Evolutionary conservation across 2,888 invertebrate species (phyloP).

Genomic region (Melanargia galathea): DNA sequence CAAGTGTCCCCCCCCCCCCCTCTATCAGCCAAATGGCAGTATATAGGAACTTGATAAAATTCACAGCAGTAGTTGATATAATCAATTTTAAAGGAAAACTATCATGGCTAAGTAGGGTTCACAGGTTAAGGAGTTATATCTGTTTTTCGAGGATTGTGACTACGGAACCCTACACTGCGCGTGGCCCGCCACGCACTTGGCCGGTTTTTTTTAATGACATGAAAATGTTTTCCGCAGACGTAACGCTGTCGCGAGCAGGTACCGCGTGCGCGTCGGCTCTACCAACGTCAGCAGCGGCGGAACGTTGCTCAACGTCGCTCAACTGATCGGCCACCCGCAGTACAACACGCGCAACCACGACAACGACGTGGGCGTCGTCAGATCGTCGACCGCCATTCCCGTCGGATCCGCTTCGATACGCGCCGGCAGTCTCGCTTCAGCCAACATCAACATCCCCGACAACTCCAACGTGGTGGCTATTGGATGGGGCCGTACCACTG

Average conservation of each 20-base stretch:
- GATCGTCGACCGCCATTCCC: background rate
- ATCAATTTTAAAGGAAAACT: too few relatives aligned
- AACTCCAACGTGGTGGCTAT: constrained; percentile 2
- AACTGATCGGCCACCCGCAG: background rate
- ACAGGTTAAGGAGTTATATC: too few relatives aligned
- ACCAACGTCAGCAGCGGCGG: constrained; percentile 8
- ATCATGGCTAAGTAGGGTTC: too few relatives aligned
- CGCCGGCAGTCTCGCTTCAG: background rate
- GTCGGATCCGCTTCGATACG: background rate
- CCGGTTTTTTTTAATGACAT: too few relatives aligned
- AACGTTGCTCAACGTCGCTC: background rate
- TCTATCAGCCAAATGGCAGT: too few relatives aligned
- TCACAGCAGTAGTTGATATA: too few relatives aligned
- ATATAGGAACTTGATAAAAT: too few relatives aligned
- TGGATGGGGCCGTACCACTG: constrained; percentile 4
- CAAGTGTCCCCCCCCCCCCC: too few relatives aligned
- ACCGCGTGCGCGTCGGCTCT: background rate
- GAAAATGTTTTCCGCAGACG: background rate
- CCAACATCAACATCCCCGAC: background rate
- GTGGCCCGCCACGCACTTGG: too few relatives aligned
- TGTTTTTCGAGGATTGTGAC: too few relatives aligned
- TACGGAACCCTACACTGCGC: too few relatives aligned
- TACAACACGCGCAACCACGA: constrained; percentile 6
- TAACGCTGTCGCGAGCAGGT: background rate
- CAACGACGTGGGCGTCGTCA: background rate